Evolutionary conservation across 2,797 vertebrate species (phyloP), one percentile per base, ranked within the genome.

Genomic region (Manis javanica): DNA sequence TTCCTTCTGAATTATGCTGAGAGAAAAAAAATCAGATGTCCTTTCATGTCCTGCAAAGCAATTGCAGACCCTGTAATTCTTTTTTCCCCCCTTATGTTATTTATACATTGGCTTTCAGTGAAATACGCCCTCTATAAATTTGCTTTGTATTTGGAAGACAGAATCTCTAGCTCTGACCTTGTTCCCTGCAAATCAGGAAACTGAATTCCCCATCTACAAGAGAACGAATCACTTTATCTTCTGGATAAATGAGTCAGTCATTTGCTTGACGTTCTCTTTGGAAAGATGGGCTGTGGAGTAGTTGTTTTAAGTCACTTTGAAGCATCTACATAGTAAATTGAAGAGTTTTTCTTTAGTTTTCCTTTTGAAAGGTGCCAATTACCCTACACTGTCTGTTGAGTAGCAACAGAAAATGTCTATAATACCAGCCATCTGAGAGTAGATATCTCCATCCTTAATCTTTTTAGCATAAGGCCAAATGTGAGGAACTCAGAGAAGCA

Each of bases 21-120:
- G 37, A 92, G 29, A 21, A 68, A 83, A 87, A 87, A 96, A 92
- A 69, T 49, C 82, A 87, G 97, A 97, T 72, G 95, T 95, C 88
- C 96, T 96, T 96, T 94, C 64, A 75, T 97, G 87, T 83, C 89
- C 69, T 96, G 88, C 39, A 92, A 97, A 95, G 91, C 91, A 93
- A 96, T 81, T 29, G 51, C n/a, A 87, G 69, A 83, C 49, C 82
- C 95, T 89, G 79, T 97, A 92, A 94, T 91, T 95, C 96, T 95
- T 84, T 26, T 39, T 4, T 7, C 1, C 1, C 19, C 34, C 6
- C 86, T 89, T 91, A 89, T 46, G 34, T 96, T 96, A 97, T 96
- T 98, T 98, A 97, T 95, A 96, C 96, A 96, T 87, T 89, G 96
- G 75, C 89, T 97, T 95, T 96, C 87, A 24, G 83, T 93, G 96